Base-by-base conservation (phyloP, 2,113 vertebrate species). In the Platycercus adscitus region DNA sequence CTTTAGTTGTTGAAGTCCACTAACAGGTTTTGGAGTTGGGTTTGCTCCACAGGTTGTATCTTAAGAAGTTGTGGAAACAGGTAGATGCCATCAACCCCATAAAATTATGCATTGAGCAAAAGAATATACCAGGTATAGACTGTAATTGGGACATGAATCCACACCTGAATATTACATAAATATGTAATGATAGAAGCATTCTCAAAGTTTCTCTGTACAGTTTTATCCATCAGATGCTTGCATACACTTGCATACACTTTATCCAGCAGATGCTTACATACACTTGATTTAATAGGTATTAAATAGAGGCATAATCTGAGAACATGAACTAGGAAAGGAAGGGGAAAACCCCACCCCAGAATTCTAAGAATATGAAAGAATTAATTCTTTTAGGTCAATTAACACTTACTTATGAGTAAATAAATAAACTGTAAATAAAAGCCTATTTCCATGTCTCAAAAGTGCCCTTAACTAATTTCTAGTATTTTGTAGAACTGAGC, bases 271-370 rank as follows among this genome's bases (percentile, higher is more conserved):
- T 4, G 3, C 17, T 81, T 76, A 28, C 4, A 12, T 44, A 47
- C 5, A 26, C 24, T 56, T 6, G 33, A 56, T 56, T 56, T 50
- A 84, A 41, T 61, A 60, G 15, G 58, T 66, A 9, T 21, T 29
- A 68, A 19, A n/a, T 16, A 6, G 6, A 70, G 56, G 35, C 16
- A 61, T 8, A 41, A 3, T 76, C 25, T 60, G 46, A 65, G 82
- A 88, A 25, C 10, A 18, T 3, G 8, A 79, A 26, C 29, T 53
- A 61, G 58, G 29, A 77, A 52, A 47, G 64, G 8, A 84, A 63
- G 24, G 8, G 23, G 18, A 46, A 58, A 26, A 0, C 6, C 33
- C 13, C 0, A 3, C 28, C 4, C 11, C 7, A 21, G 20, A 44
- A 60, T 79, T 71, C 39, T 61, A 46, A 71, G 28, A 43, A 16